Percentiles rank a stretch among this genome's conserved stretches.
Conservation (phyloP, 2,113 vertebrate species). For the Perca flavescens region DNA sequence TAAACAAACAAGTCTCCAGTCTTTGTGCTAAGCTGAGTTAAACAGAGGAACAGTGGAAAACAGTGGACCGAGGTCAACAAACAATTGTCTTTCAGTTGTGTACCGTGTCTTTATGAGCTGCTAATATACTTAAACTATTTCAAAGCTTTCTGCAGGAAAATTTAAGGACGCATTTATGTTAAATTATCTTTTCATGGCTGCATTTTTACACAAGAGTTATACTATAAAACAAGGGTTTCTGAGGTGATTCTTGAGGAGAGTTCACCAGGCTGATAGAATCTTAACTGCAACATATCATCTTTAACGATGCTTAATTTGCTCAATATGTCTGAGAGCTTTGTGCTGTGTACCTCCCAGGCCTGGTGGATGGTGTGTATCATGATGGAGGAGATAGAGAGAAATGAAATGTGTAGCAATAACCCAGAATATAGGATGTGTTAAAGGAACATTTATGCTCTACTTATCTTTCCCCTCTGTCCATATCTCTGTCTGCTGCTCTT, state of each 20-base stretch:
- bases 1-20: no score
- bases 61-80: background rate
- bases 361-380: constrained; percentile 48
- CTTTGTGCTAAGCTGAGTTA: no score
- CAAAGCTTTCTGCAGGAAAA: background rate
- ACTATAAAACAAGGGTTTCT: constrained; percentile 22
- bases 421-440: constrained; percentile 67
- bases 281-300: constrained; percentile 68
- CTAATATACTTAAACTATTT: background rate
- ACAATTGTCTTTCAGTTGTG: background rate
- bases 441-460: constrained; percentile 67
- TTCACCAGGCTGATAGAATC: constrained; percentile 55
- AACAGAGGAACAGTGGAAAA: no score
- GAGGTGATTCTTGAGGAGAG: constrained; percentile 24
- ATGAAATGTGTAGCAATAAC: constrained; percentile 43
- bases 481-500: constrained; percentile 57
- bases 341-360: constrained; percentile 28
- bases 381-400: constrained; percentile 56
- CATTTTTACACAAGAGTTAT: background rate
- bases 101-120: background rate
- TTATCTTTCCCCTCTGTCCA: constrained; percentile 59
- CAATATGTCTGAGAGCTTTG: constrained; percentile 51
- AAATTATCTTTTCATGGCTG: background rate
- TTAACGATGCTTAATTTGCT: constrained; percentile 62
- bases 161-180: background rate